Evolutionary conservation across 2,888 invertebrate species (phyloP).

Genomic region (Adelognathus sp.): DNA sequence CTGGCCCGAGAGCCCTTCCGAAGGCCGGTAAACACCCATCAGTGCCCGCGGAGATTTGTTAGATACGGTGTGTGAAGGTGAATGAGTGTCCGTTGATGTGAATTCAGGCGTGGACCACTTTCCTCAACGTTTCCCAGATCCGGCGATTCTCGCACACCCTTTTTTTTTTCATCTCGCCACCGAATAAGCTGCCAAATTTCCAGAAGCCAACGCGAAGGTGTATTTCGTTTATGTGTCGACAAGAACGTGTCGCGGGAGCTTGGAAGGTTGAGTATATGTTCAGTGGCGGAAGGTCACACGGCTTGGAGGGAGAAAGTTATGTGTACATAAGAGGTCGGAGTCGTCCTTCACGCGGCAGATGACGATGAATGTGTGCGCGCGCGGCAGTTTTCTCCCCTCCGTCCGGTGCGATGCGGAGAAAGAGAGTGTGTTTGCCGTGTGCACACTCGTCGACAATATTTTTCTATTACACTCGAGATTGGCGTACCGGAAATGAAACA

Average conservation of each 20-base stretch:
- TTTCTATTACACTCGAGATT: slow-evolving; percentile 10
- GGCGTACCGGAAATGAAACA: slow-evolving; percentile 5
- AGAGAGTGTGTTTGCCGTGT: neutral
- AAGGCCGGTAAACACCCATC: slow-evolving; percentile 21
- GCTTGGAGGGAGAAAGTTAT: neutral
- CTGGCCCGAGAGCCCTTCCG: neutral
- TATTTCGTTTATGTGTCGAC: neutral
- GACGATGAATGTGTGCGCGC: slow-evolving; percentile 23
- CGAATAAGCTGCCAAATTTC: slow-evolving; percentile 9
- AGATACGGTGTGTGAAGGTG: slow-evolving; percentile 3
- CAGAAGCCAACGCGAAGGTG: neutral
- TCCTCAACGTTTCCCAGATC: neutral
- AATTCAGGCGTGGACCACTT: slow-evolving; percentile 18
- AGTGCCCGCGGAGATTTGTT: slow-evolving; percentile 30
- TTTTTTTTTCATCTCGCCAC: too few relatives aligned
- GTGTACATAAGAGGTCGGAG: neutral
- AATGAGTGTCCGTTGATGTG: slow-evolving; percentile 20
- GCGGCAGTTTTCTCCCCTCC: neutral
- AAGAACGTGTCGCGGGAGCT: slow-evolving; percentile 15
- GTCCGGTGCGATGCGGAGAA: neutral
- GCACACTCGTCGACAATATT: slow-evolving; percentile 14
- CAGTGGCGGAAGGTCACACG: neutral
- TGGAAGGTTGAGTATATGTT: neutral
- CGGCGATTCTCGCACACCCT: neutral
- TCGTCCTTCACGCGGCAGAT: slow-evolving; percentile 6